Conservation (phyloP, 2,888 invertebrate species). For the Onchidella celtica region DNA sequence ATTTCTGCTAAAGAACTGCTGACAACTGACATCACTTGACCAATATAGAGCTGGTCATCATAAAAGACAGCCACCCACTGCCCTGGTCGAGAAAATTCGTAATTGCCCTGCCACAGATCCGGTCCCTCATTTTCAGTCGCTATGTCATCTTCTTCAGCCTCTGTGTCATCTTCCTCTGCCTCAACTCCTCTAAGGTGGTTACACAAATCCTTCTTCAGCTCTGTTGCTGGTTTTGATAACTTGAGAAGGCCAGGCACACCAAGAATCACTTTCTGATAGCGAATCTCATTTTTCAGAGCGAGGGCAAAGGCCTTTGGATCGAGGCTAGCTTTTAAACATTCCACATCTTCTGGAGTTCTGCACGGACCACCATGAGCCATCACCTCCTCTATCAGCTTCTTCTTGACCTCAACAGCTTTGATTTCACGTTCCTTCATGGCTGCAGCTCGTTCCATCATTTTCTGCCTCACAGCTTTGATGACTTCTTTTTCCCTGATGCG, state of each 20-base stretch:
- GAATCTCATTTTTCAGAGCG: not conserved
- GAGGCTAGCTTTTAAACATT: not conserved
- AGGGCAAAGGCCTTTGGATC: not conserved
- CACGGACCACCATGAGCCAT: not conserved
- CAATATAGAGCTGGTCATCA: constrained; percentile 22
- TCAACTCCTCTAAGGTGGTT: not conserved
- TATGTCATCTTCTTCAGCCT: not conserved
- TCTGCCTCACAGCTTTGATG: not conserved
- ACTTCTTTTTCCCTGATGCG: not conserved
- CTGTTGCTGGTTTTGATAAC: constrained; percentile 4
- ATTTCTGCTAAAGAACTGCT: not conserved
- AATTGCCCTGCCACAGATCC: not conserved
- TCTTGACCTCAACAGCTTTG: not conserved
- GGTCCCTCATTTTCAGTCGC: not conserved
- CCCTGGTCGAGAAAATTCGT: not conserved
- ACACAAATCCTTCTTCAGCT: not conserved
- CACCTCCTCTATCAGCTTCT: not conserved
- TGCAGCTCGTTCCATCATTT: constrained; percentile 2
- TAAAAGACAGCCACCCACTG: constrained; percentile 31
- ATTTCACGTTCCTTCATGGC: not conserved
- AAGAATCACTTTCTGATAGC: constrained; percentile 13
- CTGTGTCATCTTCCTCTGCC: not conserved
- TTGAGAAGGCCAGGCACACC: not conserved
- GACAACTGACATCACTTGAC: not conserved
- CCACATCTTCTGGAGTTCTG: not conserved